phyloP scores from a whole-genome alignment of 2,888 invertebrate species.

The Gymnocheta viridis region DNA sequence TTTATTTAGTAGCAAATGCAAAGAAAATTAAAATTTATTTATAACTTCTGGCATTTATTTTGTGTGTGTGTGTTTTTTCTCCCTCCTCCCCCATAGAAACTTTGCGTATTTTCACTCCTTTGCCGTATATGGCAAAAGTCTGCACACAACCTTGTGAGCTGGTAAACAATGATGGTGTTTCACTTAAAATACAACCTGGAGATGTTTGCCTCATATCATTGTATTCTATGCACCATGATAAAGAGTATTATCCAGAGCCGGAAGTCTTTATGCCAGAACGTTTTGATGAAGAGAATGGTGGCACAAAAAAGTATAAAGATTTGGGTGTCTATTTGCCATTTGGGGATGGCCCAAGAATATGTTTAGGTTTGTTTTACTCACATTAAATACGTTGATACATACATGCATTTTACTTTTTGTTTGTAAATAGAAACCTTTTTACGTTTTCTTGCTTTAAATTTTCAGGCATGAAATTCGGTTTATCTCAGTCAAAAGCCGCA shows the following conservation, averaged over 20 bases:
- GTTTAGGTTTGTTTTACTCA: constrained; percentile 71
- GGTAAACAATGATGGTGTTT: constrained; percentile 69
- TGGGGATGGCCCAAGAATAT: constrained; percentile 76
- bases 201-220: constrained; percentile 71
- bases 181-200: constrained; percentile 63
- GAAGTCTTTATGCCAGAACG: constrained; percentile 74
- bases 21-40: not conserved
- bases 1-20: not conserved
- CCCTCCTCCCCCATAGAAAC: constrained; percentile 67
- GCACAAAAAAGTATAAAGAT: constrained; percentile 64
- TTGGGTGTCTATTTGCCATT: constrained; percentile 75
- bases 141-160: constrained; percentile 72
- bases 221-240: constrained; percentile 73
- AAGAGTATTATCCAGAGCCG: constrained; percentile 71
- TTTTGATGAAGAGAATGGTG: constrained; percentile 69
- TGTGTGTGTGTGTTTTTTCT: constrained; percentile 4
- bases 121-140: constrained; percentile 70
- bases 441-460: not conserved
- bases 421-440: not conserved
- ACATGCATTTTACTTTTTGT: not conserved
- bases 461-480: constrained; percentile 70
- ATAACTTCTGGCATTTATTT: constrained; percentile 16
- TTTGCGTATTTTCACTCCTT: constrained; percentile 73
- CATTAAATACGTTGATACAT: not conserved
- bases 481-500: constrained; percentile 69